Evolutionary conservation across 2,797 vertebrate species (phyloP).

Genomic region (Tragopan temminckii): DNA sequence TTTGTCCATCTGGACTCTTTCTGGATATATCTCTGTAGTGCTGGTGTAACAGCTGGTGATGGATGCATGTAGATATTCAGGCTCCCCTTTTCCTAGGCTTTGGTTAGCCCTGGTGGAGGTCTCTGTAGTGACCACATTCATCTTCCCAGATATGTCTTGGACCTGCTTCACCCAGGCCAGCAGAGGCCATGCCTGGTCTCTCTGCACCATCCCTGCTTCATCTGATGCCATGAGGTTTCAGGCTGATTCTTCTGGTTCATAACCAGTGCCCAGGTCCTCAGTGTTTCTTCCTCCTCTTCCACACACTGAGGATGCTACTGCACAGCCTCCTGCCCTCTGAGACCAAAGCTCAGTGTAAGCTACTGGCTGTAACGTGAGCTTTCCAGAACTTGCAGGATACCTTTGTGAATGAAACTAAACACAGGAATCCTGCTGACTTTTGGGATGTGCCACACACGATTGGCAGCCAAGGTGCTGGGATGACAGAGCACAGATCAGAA

Average conservation of each 20-base stretch:
- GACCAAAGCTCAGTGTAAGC: background rate
- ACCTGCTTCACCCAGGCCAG: background rate
- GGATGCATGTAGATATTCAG: background rate
- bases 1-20: background rate
- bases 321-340: accelerated
- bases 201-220: background rate
- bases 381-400: constrained; percentile 35
- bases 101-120: background rate
- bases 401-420: background rate
- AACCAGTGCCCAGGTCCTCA: background rate
- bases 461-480: background rate
- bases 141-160: background rate
- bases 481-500: background rate
- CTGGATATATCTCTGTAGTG: background rate
- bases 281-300: background rate
- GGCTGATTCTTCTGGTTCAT: background rate
- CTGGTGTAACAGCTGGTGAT: background rate
- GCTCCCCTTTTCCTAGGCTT: background rate
- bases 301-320: background rate
- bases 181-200: background rate
- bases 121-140: background rate
- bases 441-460: background rate
- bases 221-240: background rate
- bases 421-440: constrained; percentile 5
- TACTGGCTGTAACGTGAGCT: background rate